Evolutionary conservation across 1,140 invertebrate species (phyloP).

Genomic region (Drosophila tani): DNA sequence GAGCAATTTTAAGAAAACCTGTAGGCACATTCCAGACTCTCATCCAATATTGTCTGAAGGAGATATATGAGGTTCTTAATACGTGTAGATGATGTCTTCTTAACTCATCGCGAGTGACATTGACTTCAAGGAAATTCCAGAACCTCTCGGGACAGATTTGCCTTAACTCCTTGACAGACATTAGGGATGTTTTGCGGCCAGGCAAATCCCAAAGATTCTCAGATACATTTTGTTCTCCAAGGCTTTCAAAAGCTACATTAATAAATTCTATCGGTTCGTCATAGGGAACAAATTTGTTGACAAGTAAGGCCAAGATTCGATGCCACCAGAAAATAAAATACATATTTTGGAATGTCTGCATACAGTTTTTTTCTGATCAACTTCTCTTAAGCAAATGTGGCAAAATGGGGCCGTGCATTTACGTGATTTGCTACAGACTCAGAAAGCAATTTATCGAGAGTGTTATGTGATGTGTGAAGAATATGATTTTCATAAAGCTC

Average conservation of each 20-base stretch:
- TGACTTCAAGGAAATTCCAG: constrained; percentile 89
- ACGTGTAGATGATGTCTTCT: constrained; percentile 85
- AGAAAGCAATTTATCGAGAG: constrained; percentile 87
- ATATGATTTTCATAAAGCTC: constrained; percentile 33
- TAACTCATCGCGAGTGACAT: constrained; percentile 91
- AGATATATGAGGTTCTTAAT: constrained; percentile 93
- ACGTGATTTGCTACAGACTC: constrained; percentile 88
- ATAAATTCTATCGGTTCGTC: constrained; percentile 95
- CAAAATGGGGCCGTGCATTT: constrained; percentile 89
- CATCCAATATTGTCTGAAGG: constrained; percentile 94
- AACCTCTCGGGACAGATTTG: constrained; percentile 88
- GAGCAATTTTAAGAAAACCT: constrained; percentile 96
- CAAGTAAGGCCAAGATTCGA: constrained; percentile 95
- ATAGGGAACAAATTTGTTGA: constrained; percentile 89
- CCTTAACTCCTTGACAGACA: constrained; percentile 91
- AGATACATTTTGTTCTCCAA: constrained; percentile 12
- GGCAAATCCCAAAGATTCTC: constrained; percentile 87
- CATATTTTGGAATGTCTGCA: constrained; percentile 92
- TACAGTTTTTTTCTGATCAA: neutral
- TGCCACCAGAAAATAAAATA: constrained; percentile 97
- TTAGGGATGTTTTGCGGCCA: constrained; percentile 91
- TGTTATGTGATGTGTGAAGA: constrained; percentile 74
- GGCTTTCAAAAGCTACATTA: constrained; percentile 96
- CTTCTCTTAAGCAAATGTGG: constrained; percentile 86
- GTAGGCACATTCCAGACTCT: constrained; percentile 96